phyloP scores from a whole-genome alignment of 2,888 invertebrate species.

The Ormyrus labotus region DNA sequence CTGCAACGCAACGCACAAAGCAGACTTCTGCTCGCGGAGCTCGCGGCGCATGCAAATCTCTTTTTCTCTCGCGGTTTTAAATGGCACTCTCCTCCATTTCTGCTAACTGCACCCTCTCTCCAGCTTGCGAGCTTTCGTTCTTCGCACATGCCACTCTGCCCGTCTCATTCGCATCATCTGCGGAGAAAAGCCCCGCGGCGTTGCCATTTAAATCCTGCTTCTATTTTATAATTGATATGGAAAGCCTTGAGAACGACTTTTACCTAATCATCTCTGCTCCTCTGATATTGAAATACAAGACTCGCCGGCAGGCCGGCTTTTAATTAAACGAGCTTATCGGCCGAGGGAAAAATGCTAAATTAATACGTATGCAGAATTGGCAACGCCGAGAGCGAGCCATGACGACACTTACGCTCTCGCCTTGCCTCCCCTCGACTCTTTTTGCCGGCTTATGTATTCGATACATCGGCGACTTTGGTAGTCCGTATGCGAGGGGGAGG shows the following conservation, averaged over 20 bases:
- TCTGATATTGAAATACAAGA: too few relatives aligned
- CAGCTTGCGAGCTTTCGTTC: conserved; percentile 51
- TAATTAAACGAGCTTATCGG: too few relatives aligned
- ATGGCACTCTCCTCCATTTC: conserved; percentile 64
- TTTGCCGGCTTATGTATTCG: conserved; percentile 74
- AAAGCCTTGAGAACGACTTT: conserved; percentile 28
- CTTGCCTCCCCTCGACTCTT: conserved; percentile 68
- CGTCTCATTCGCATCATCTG: conserved; percentile 46
- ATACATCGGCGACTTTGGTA: conserved; percentile 66
- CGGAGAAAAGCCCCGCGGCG: conserved; percentile 52
- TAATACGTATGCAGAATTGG: conserved; percentile 14
- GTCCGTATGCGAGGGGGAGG: conserved; percentile 30
- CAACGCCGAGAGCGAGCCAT: conserved; percentile 45
- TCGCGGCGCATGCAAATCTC: conserved; percentile 69
- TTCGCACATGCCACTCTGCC: conserved; percentile 55
- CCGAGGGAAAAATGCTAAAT: neutral
- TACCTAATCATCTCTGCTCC: conserved; percentile 2
- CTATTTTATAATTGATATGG: conserved; percentile 18
- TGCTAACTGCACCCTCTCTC: conserved; percentile 42
- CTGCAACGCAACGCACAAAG: conserved; percentile 51
- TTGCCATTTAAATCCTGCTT: conserved; percentile 33
- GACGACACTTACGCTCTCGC: conserved; percentile 60
- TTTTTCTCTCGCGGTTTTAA: conserved; percentile 73
- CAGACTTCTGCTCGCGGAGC: conserved; percentile 56
- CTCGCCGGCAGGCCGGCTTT: too few relatives aligned